phyloP scores from a whole-genome alignment of 2,113 vertebrate species.

The Grallaria varia region DNA sequence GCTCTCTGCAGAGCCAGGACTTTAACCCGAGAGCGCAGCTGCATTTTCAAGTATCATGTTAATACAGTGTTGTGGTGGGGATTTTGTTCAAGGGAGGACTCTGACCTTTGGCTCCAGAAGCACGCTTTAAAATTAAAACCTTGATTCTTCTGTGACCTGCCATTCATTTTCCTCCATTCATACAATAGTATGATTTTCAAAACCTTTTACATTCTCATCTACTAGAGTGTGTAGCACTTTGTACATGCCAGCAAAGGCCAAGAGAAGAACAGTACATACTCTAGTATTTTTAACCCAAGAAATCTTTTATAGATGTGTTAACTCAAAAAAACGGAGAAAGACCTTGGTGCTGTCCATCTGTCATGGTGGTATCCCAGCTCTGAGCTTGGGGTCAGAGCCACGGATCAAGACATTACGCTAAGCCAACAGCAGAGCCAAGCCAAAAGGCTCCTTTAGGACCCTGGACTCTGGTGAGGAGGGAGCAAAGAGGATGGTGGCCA shows the following conservation, averaged over 20 bases:
- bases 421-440: background rate
- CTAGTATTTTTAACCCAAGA: background rate
- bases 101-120: constrained; percentile 34
- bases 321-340: background rate
- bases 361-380: background rate
- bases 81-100: constrained; percentile 35
- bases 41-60: constrained; percentile 61
- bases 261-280: background rate
- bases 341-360: background rate
- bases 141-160: background rate
- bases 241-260: background rate
- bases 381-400: background rate
- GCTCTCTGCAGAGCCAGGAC: constrained; percentile 44
- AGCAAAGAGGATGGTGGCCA: background rate
- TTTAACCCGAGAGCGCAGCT: constrained; percentile 43
- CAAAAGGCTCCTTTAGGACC: background rate
- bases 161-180: constrained; percentile 11
- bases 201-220: background rate
- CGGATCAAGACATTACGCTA: background rate
- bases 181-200: background rate
- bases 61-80: constrained; percentile 4
- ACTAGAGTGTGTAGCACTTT: background rate
- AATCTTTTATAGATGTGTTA: background rate
- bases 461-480: background rate
- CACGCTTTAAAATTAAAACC: constrained; percentile 23